Base-by-base conservation (phyloP, 2,113 vertebrate species). In the Hyla sarda region DNA sequence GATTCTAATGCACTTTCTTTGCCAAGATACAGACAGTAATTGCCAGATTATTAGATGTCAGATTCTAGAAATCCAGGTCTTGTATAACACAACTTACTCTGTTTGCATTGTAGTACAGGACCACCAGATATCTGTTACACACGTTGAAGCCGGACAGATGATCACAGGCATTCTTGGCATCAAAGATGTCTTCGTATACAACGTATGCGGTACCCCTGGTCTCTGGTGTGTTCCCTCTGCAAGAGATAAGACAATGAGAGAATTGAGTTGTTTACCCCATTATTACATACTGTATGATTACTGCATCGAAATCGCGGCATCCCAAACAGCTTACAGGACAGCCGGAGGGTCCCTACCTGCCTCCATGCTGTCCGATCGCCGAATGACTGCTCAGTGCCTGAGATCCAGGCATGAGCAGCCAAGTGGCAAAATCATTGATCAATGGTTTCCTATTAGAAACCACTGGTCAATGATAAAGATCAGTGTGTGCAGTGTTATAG, bases 81-180 rank as follows among this genome's bases (percentile, higher is more conserved):
- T 60, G 56, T 21, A 19, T 1, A 19, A 30, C 12, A 56, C 6
- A 74, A 94, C 97, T 0, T 93, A 97, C 98, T 93, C 98, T 96
- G 95, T 99, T 99, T 47, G 98, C 97, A 0, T 99, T 99, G 76
- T 99, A 99, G 93, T 99, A 99, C 87, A 99, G 91, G 21, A 99
- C 98, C 0, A 99, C 98, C 0, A 99, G 94, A 92, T 99, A 99
- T 92, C 98, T 95, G 94, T 99, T 99, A 93, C 98, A 99, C 45
- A 99, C 98, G 0, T 99, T 99, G 94, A 99, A 99, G 60, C 98
- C 98, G 0, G 98, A 99, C n/a, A 99, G 92, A 88, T 99, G 98
- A 90, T 99, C 98, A 41, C 98, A 99, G 12, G 98, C 98, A 0
- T 99, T 99, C 91, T 99, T 99, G 90, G 98, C 98, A 86, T 99